Base-by-base conservation (phyloP, 2,888 invertebrate species). In the Hedychridium roseum region DNA sequence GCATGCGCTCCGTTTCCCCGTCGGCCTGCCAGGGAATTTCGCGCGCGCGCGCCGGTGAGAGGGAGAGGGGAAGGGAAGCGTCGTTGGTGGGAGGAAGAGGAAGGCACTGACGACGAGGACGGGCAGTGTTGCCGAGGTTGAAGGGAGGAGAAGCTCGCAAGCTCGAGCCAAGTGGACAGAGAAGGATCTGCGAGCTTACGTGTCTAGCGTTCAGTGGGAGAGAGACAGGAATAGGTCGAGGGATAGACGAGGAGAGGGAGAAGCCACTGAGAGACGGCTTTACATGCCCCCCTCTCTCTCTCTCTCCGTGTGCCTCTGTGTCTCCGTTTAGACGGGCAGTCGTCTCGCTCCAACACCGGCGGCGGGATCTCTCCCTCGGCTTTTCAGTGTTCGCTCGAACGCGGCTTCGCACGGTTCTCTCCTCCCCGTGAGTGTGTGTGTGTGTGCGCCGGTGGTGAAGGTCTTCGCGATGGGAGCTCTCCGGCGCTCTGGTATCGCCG, bases 371-470 rank as follows among this genome's bases (percentile, higher is more conserved):
- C 35, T 35, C 52, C 49, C 37, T 51, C 44, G 53, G 50, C 58
- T 60, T 57, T 68, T 70, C 73, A 76, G 76, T 76, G 70, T 70
- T 71, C 66, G 71, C 68, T 71, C 73, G 74, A 72, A 70, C 73
- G 75, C 75, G 75, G 69, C 64, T 64, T 69, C 64, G 69, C 68
- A 66, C 64, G 64, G 69, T 70, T 67, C 55, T 59, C 44, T 56
- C 50, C 54, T n/a, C 39, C 30, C 54, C 54, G 64, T 58, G n/a
- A n/a, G n/a, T n/a, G n/a, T n/a, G n/a, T n/a, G n/a, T n/a, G n/a
- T n/a, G n/a, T n/a, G n/a, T n/a, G n/a, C n/a, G n/a, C n/a, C n/a
- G n/a, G 60, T 50, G 63, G 54, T 48, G 46, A 60, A 50, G 60
- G 46, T 65, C 50, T 57, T 60, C 71, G 71, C 67, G 64, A 73